Evolutionary conservation across 2,113 vertebrate species (phyloP).

Genomic region (Thermophis baileyi): DNA sequence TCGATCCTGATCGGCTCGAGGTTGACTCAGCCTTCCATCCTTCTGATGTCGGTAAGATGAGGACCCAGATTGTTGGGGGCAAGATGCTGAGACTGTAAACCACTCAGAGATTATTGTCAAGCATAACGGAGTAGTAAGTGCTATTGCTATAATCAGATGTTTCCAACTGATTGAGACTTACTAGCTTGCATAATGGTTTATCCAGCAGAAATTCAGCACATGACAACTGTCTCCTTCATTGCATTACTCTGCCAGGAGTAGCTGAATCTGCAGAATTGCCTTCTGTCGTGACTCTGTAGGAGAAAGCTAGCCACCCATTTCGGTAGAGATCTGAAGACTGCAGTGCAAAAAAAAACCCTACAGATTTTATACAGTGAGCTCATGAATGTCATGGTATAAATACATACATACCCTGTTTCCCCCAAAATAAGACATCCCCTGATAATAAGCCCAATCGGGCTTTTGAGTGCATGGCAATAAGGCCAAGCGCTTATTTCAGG

Average conservation of each 20-base stretch:
- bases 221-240: neutral
- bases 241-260: neutral
- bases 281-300: neutral
- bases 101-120: neutral
- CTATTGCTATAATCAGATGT: neutral
- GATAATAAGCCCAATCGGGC: too few species aligned
- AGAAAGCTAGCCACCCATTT: neutral
- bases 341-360: neutral
- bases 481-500: too few species aligned
- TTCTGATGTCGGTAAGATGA: neutral
- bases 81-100: neutral
- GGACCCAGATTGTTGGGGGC: neutral
- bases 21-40: neutral
- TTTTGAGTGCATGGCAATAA: too few species aligned
- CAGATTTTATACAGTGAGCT: neutral
- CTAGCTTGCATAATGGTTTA: neutral
- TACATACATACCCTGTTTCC: too few species aligned
- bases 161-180: neutral
- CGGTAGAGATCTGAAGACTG: neutral
- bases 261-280: neutral
- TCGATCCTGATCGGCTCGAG: neutral
- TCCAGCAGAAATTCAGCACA: neutral
- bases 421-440: too few species aligned
- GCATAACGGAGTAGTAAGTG: neutral
- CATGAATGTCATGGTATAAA: neutral